phyloP scores from a whole-genome alignment of 2,113 vertebrate species.

The Mustela nigripes region DNA sequence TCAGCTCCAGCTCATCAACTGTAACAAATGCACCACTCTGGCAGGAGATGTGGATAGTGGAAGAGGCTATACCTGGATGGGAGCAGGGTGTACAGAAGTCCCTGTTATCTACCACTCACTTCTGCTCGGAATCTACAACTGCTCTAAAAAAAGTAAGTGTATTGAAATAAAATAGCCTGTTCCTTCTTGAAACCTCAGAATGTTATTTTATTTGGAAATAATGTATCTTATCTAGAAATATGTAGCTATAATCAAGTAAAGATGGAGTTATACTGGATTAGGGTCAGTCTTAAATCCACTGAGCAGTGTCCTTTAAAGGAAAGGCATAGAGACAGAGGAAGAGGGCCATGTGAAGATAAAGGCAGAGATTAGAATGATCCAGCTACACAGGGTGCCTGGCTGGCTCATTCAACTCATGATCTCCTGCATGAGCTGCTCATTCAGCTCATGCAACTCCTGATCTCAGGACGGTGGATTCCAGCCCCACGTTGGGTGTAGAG shows the following conservation, averaged over 20 bases:
- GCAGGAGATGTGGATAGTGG: neutral
- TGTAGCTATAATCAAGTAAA: neutral
- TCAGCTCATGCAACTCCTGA: neutral
- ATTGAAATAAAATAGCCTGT: neutral
- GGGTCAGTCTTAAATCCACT: neutral
- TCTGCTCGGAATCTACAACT: neutral
- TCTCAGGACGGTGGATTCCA: neutral
- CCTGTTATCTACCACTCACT: neutral
- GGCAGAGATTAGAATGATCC: neutral
- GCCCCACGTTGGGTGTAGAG: neutral
- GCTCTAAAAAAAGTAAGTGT: constrained; percentile 4
- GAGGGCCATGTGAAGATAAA: neutral
- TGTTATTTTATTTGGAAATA: neutral
- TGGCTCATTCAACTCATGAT: neutral
- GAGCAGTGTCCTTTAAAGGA: neutral
- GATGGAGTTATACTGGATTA: neutral
- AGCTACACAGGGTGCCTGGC: neutral
- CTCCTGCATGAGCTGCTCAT: too few relatives aligned
- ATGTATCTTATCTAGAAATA: too few relatives aligned
- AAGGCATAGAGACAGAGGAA: neutral
- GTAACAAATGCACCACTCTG: neutral
- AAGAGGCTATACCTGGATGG: neutral
- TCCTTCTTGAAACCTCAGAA: neutral
- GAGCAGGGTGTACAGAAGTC: neutral
- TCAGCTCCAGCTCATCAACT: neutral